Conservation (phyloP, 2,113 vertebrate species). For the Epinephelus cyanopodus region DNA sequence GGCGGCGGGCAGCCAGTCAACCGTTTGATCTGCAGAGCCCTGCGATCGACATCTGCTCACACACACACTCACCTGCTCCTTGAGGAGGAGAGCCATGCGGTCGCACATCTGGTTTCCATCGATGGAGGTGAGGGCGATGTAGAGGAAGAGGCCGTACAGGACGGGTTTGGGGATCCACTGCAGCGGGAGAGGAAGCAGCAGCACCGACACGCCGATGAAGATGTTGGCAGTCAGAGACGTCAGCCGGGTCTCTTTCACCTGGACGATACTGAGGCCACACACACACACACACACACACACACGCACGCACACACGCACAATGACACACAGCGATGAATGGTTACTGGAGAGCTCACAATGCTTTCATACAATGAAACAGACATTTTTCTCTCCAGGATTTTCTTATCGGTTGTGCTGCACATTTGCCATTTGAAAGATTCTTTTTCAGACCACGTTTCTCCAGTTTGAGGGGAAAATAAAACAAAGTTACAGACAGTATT, state of each 20-base stretch:
- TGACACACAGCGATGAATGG: neutral
- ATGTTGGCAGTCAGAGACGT: slow-evolving; percentile 93
- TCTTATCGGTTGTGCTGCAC: slow-evolving; percentile 51
- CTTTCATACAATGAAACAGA: slow-evolving; percentile 45
- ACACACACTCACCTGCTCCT: slow-evolving; percentile 90
- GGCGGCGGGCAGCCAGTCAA: slow-evolving; percentile 29
- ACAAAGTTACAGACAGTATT: neutral
- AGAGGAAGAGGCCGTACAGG: slow-evolving; percentile 97
- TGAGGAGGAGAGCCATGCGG: slow-evolving; percentile 95
- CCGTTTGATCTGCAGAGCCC: slow-evolving; percentile 60
- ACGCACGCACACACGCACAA: neutral
- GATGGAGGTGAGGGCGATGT: slow-evolving; percentile 96
- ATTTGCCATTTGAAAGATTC: slow-evolving; percentile 38
- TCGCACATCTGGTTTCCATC: slow-evolving; percentile 98
- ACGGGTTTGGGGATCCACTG: slow-evolving; percentile 98
- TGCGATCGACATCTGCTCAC: slow-evolving; percentile 34
- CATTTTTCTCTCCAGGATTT: slow-evolving; percentile 27
- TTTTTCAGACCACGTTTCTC: neutral
- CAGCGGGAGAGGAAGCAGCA: slow-evolving; percentile 94
- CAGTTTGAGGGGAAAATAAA: neutral
- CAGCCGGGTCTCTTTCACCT: slow-evolving; percentile 95
- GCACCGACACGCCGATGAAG: slow-evolving; percentile 93
- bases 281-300: neutral
- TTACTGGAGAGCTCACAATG: slow-evolving; percentile 24
- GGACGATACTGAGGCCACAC: slow-evolving; percentile 88